Evolutionary conservation across 2,797 vertebrate genomes (phyloP).

Genomic region (Leuciscus waleckii): DNA sequence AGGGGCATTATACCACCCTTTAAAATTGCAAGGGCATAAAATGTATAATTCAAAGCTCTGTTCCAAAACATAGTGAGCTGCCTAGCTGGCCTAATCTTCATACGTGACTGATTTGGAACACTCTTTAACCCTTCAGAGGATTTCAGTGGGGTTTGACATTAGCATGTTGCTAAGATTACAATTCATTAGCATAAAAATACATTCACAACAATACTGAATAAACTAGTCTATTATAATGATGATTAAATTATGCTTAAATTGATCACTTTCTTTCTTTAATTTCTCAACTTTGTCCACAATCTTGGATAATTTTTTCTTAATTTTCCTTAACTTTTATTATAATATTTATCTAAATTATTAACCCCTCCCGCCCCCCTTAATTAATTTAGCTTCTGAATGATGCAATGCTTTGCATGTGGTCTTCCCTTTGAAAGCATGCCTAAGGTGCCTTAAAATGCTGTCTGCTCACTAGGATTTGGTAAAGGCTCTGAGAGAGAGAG

Average conservation of each 20-base stretch:
- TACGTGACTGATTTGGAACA: neutral
- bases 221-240: neutral
- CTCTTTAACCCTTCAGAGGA: neutral
- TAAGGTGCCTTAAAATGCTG: neutral
- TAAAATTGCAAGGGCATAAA: neutral
- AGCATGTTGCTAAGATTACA: too few species aligned
- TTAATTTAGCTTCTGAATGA: neutral
- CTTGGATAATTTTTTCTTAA: neutral
- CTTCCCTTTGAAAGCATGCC: neutral
- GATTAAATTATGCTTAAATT: neutral
- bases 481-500: neutral
- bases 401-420: neutral
- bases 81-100: neutral
- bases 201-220: neutral
- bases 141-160: neutral
- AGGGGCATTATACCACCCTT: too few species aligned
- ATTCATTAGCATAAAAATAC: too few species aligned
- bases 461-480: slow-evolving; percentile 4
- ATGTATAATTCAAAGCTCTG: neutral
- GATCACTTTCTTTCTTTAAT: neutral
- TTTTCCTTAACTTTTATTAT: neutral
- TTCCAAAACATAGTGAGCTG: neutral
- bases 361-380: too few species aligned
- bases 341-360: neutral
- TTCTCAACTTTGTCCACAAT: neutral